phyloP scores from a whole-genome alignment of 2,888 invertebrate genomes.

The Hoplodrina blanda region DNA sequence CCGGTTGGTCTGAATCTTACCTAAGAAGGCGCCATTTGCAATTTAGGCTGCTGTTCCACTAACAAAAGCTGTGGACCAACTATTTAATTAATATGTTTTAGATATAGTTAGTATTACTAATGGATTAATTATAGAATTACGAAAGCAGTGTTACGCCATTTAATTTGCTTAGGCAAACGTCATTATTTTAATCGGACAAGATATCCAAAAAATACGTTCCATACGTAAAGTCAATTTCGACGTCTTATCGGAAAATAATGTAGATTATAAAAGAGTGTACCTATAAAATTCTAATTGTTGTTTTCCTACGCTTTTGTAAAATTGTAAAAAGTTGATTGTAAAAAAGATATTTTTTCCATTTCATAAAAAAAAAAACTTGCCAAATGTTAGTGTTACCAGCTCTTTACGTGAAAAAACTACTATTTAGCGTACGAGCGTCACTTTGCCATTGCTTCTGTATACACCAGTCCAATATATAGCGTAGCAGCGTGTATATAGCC shows the following conservation, averaged over 20 bases:
- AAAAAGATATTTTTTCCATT: conserved; percentile 56
- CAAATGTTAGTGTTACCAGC: conserved; percentile 64
- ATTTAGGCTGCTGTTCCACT: conserved; percentile 45
- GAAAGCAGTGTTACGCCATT: conserved; percentile 6
- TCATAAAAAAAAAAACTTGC: conserved; percentile 57
- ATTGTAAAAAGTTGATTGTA: conserved; percentile 59
- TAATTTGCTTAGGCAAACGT: conserved; percentile 32
- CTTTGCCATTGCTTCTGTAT: conserved; percentile 61
- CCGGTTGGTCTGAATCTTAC: too few species aligned
- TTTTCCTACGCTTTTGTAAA: conserved; percentile 61
- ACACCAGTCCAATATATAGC: conserved; percentile 70
- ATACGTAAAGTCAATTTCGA: conserved; percentile 68
- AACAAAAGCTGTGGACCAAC: conserved; percentile 53
- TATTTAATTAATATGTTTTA: conserved; percentile 26
- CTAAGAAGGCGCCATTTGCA: conserved; percentile 34
- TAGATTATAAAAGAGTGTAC: conserved; percentile 38
- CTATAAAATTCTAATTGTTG: conserved; percentile 42
- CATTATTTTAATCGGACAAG: conserved; percentile 43
- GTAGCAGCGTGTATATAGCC: conserved; percentile 67
- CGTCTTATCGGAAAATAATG: conserved; percentile 48
- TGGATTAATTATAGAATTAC: conserved; percentile 26
- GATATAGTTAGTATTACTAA: conserved; percentile 22
- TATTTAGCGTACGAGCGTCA: conserved; percentile 48
- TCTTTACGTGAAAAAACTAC: conserved; percentile 50
- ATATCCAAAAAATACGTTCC: conserved; percentile 32